phyloP scores from a whole-genome alignment of 2,113 vertebrate species.

The Romanogobio albipinnatus region DNA sequence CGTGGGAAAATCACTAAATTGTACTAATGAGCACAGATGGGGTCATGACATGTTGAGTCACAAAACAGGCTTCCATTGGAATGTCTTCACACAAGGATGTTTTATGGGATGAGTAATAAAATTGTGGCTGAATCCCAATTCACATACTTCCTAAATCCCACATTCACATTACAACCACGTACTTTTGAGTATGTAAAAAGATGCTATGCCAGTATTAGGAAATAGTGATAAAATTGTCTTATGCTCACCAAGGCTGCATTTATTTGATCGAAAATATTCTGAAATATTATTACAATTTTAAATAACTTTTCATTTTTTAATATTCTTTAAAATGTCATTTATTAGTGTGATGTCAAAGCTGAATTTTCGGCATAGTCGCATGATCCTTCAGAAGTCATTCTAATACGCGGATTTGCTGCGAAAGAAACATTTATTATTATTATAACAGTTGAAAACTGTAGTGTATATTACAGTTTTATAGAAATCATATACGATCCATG shows the following conservation, averaged over 20 bases:
- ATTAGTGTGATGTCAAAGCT: neutral
- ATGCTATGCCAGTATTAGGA: neutral
- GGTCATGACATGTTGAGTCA: neutral
- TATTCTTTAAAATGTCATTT: neutral
- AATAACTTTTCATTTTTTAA: neutral
- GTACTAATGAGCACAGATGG: neutral
- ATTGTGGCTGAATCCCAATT: neutral
- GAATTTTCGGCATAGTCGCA: neutral
- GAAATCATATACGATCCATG: neutral
- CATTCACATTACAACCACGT: neutral
- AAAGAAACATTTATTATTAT: neutral
- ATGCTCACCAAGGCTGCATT: neutral
- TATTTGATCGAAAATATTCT: neutral
- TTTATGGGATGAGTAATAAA: neutral
- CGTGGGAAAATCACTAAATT: slow-evolving; percentile 5
- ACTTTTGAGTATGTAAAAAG: neutral
- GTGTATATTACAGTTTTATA: no score
- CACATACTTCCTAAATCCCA: neutral
- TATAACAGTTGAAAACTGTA: neutral
- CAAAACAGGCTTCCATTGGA: neutral
- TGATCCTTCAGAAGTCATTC: neutral
- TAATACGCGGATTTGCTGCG: neutral
- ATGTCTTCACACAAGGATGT: neutral
- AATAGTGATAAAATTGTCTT: neutral
- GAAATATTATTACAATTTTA: neutral